Conservation (phyloP, 92 coral and sea anemone species). For the Zoanthus sansibaricus region DNA sequence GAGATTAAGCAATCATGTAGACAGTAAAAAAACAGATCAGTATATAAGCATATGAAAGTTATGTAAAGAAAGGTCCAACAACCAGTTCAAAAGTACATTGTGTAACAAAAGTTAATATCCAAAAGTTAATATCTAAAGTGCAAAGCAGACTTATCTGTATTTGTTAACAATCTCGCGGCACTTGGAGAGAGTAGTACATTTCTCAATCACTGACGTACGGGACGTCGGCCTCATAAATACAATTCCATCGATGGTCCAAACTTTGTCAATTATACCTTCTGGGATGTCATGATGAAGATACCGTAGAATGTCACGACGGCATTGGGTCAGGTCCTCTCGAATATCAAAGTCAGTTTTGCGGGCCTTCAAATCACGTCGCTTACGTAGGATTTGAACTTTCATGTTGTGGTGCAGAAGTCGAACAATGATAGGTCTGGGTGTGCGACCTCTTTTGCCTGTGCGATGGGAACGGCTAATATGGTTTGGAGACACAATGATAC, state of each 20-base stretch:
- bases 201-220: not conserved
- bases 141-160: not conserved
- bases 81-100: no score
- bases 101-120: no score
- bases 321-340: slow-evolving; percentile 49
- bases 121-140: not conserved
- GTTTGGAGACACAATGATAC: slow-evolving; percentile 48
- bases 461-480: slow-evolving; percentile 53
- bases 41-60: no score
- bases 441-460: slow-evolving; percentile 24
- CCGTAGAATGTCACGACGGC: slow-evolving; percentile 15
- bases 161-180: not conserved
- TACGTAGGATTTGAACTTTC: slow-evolving; percentile 50
- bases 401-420: slow-evolving; percentile 39
- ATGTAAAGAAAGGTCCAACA: no score
- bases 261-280: not conserved
- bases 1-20: slow-evolving; percentile 16
- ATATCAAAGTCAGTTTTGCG: slow-evolving; percentile 41
- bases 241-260: not conserved
- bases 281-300: not conserved
- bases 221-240: slow-evolving; percentile 2
- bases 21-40: not conserved
- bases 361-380: slow-evolving; percentile 18
- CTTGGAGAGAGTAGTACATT: slow-evolving; percentile 3
- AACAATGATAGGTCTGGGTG: slow-evolving; percentile 50